These are phyloP conservation scores for Frankliniella fusca DNA, from an alignment of 2,888 invertebrate species.

Conservation along the genomic window DNA sequence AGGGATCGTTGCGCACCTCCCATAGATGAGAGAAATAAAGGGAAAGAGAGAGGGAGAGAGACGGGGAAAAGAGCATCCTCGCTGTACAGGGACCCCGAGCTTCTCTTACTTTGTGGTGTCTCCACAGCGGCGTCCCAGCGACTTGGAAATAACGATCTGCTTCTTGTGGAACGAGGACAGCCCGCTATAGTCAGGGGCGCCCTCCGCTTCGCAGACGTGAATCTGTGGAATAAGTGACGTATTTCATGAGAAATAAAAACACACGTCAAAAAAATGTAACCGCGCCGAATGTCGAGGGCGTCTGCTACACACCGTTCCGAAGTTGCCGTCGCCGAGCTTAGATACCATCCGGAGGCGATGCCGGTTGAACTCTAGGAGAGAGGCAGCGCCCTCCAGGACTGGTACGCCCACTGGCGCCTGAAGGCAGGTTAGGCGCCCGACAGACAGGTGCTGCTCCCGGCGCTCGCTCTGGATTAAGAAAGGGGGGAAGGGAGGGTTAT, in stretches of 20 bases:
- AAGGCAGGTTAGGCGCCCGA: slow-evolving; percentile 68
- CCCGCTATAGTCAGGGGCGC: slow-evolving; percentile 64
- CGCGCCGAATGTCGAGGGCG: not conserved
- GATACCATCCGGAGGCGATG: slow-evolving; percentile 77
- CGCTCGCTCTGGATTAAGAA: slow-evolving; percentile 54
- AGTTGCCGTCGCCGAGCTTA: slow-evolving; percentile 82
- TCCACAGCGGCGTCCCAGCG: slow-evolving; percentile 68
- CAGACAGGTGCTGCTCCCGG: slow-evolving; percentile 59
- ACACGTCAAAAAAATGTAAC: not conserved
- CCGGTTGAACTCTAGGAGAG: slow-evolving; percentile 74
- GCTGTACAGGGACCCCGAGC: not conserved
- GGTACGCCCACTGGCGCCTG: slow-evolving; percentile 67
- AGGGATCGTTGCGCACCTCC: no score
- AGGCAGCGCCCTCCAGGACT: slow-evolving; percentile 59
- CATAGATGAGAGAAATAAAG: not conserved
- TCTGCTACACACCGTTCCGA: slow-evolving; percentile 71
- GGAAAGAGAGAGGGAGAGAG: not conserved
- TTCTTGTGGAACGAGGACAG: slow-evolving; percentile 62
- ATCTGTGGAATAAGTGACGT: slow-evolving; percentile 51
- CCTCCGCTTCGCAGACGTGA: slow-evolving; percentile 73
- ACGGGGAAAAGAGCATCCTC: not conserved
- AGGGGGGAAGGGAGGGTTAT: not conserved
- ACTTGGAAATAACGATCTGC: slow-evolving; percentile 66
- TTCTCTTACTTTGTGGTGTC: slow-evolving; percentile 59
- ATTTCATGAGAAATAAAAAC: no score